Conservation (phyloP, 2,888 invertebrate genomes). For the Spodoptera picta region DNA sequence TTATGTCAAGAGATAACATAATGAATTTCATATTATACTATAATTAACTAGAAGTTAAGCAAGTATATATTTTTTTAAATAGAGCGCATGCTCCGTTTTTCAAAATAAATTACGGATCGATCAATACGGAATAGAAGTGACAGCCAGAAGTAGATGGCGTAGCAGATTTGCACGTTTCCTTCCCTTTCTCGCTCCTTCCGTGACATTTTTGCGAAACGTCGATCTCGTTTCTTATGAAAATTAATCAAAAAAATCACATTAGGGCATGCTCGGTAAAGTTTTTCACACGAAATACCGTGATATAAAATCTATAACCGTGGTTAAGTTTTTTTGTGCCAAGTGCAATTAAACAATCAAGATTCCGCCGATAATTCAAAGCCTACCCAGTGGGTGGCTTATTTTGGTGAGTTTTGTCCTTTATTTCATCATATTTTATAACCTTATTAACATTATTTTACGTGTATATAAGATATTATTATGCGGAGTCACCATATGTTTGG, state of each 20-base stretch:
- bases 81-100: constrained; percentile 77
- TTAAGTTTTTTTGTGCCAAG: constrained; percentile 88
- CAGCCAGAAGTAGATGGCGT: constrained; percentile 71
- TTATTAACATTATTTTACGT: constrained; percentile 24
- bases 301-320: constrained; percentile 81
- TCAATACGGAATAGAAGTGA: constrained; percentile 48
- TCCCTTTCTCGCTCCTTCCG: constrained; percentile 73
- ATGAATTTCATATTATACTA: not conserved
- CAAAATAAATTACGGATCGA: constrained; percentile 70
- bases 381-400: constrained; percentile 94
- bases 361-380: constrained; percentile 94
- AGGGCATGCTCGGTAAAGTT: constrained; percentile 87
- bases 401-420: constrained; percentile 86
- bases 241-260: constrained; percentile 74
- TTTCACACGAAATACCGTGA: constrained; percentile 80
- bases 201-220: constrained; percentile 83
- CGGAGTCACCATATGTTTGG: constrained; percentile 16
- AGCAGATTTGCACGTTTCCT: constrained; percentile 62
- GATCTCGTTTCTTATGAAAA: constrained; percentile 78
- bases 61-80: not conserved
- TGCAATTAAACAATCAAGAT: constrained; percentile 92
- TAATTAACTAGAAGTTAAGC: not conserved
- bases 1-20: not conserved
- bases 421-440: constrained; percentile 39
- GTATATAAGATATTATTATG: constrained; percentile 12